These are phyloP conservation scores for Crotalus tigris DNA, from an alignment of 2,113 vertebrate species.

Conservation along the genomic window DNA sequence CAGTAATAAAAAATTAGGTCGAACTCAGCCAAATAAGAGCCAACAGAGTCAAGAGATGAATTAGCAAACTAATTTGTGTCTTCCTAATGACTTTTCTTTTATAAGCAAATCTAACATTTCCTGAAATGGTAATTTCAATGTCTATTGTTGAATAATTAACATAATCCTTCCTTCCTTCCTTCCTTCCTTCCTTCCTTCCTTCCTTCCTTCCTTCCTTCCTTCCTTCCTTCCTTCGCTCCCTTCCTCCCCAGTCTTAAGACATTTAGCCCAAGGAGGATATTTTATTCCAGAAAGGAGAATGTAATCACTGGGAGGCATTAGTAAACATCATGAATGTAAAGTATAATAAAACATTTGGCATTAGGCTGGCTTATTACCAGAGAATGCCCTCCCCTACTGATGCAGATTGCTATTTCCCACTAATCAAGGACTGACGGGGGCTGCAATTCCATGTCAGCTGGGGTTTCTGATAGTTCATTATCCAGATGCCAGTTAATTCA, in stretches of 20 bases:
- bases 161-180: not conserved
- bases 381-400: conserved; percentile 48
- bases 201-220: not conserved
- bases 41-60: not conserved
- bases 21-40: not conserved
- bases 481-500: conserved; percentile 58
- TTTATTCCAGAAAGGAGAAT: conserved; percentile 6
- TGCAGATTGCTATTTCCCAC: conserved; percentile 38
- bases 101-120: not conserved
- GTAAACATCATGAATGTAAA: conserved; percentile 46
- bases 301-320: conserved; percentile 31
- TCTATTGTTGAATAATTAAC: not conserved
- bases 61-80: not conserved
- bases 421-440: conserved; percentile 36
- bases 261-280: not conserved
- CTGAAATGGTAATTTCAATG: not conserved
- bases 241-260: not conserved
- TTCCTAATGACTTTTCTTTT: not conserved
- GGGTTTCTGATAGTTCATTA: conserved; percentile 58
- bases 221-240: no score
- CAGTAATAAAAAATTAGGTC: not conserved
- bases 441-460: conserved; percentile 54
- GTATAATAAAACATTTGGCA: conserved; percentile 50
- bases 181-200: not conserved
- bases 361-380: conserved; percentile 54